These are phyloP conservation scores for Betta splendens DNA, from an alignment of 2,797 vertebrate species.

Conservation along the genomic window DNA sequence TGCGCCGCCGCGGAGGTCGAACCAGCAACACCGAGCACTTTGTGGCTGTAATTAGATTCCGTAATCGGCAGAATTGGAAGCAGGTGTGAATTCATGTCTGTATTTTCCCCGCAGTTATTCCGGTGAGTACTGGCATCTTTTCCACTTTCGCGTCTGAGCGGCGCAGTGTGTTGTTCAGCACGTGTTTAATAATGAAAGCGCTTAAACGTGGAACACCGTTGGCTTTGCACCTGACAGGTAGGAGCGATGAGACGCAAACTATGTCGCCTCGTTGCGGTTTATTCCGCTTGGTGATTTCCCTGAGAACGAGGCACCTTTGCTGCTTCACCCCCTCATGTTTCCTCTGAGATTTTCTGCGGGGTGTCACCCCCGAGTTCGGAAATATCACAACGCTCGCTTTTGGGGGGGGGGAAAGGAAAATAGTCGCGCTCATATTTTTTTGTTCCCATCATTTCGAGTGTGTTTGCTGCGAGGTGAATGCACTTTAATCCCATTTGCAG, in stretches of 20 bases:
- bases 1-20: neutral
- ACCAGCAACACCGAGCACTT: neutral
- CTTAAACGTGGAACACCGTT: neutral
- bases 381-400: slow-evolving; percentile 31
- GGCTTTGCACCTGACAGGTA: slow-evolving; percentile 7
- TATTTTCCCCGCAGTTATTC: slow-evolving; percentile 71
- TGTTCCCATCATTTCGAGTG: neutral
- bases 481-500: neutral
- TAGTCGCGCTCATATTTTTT: neutral
- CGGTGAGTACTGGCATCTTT: slow-evolving; percentile 70
- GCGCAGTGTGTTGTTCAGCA: neutral
- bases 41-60: slow-evolving; percentile 24
- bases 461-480: neutral
- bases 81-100: slow-evolving; percentile 84
- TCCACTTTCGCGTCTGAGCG: slow-evolving; percentile 8
- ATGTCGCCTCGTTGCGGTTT: slow-evolving; percentile 15
- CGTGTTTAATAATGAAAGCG: too few relatives aligned
- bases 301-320: slow-evolving; percentile 31
- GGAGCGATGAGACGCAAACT: slow-evolving; percentile 1
- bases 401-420: slow-evolving; percentile 11
- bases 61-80: slow-evolving; percentile 51
- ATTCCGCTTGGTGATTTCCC: slow-evolving; percentile 53
- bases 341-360: slow-evolving; percentile 50
- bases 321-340: slow-evolving; percentile 66
- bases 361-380: slow-evolving; percentile 51